phyloP scores from a whole-genome alignment of 2,113 vertebrate genomes.

The Ranitomeya imitator region DNA sequence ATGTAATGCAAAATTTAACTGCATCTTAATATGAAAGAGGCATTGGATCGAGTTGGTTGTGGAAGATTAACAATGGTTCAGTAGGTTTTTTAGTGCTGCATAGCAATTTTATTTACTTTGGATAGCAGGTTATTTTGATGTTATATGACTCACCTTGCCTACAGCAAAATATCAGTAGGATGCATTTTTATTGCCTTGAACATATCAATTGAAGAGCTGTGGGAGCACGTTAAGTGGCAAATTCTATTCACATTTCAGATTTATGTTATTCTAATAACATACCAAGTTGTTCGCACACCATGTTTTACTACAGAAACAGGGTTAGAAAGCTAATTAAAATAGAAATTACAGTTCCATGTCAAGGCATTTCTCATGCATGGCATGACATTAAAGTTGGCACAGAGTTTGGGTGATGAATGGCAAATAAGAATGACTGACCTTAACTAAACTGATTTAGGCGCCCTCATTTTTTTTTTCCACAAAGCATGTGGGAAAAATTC shows the following conservation, averaged over 20 bases:
- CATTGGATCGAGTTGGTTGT: slow-evolving; percentile 27
- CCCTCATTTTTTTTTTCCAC: background rate
- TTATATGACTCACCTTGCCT: slow-evolving; percentile 53
- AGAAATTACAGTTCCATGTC: background rate
- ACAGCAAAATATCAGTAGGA: slow-evolving; percentile 46
- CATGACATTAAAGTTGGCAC: background rate
- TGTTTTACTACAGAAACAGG: slow-evolving; percentile 30
- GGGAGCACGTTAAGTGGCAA: slow-evolving; percentile 42
- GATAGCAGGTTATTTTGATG: slow-evolving; percentile 52
- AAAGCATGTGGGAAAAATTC: background rate
- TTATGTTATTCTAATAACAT: slow-evolving; percentile 39
- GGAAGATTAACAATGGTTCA: slow-evolving; percentile 54
- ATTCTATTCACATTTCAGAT: slow-evolving; percentile 39
- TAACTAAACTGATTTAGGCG: background rate
- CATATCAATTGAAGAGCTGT: slow-evolving; percentile 43
- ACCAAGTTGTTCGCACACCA: slow-evolving; percentile 17
- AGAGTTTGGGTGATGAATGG: slow-evolving; percentile 1
- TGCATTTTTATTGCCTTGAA: slow-evolving; percentile 46
- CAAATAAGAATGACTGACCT: background rate
- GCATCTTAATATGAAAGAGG: slow-evolving; percentile 44
- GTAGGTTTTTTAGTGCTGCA: slow-evolving; percentile 49
- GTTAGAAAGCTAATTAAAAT: slow-evolving; percentile 33
- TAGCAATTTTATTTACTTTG: slow-evolving; percentile 54
- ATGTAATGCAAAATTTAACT: slow-evolving; percentile 45
- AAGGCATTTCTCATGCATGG: background rate